A percentile compares a stretch with the other conserved stretches of the same genome.
phyloP scores from a whole-genome alignment of 1,140 invertebrate genomes.

The Drosophila lacteicornis region DNA sequence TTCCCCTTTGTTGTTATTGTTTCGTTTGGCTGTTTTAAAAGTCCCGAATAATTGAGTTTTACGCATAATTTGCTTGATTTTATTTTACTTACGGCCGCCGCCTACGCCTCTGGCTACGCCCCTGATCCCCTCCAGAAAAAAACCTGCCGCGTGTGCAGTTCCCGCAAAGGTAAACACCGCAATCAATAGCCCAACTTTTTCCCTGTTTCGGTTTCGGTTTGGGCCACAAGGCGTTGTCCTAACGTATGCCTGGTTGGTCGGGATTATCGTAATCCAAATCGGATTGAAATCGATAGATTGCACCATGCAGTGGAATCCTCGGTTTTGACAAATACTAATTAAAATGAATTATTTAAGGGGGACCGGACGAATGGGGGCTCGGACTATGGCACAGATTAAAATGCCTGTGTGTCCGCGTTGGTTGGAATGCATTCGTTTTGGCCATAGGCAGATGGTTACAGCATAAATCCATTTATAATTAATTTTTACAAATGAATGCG shows the following conservation, averaged over 20 bases:
- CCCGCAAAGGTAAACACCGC: slow-evolving; percentile 43
- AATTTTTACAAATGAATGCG: slow-evolving; percentile 59
- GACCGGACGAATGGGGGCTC: background rate
- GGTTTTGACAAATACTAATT: slow-evolving; percentile 59
- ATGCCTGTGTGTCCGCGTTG: slow-evolving; percentile 6
- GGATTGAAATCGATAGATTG: slow-evolving; percentile 32
- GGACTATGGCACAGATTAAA: slow-evolving; percentile 31
- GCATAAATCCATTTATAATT: slow-evolving; percentile 65
- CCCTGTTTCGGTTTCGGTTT: background rate
- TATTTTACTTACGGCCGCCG: slow-evolving; percentile 58
- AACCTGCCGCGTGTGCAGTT: slow-evolving; percentile 27
- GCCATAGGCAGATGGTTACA: slow-evolving; percentile 21
- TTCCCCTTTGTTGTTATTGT: slow-evolving; percentile 53
- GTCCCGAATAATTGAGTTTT: slow-evolving; percentile 72
- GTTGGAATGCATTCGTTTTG: slow-evolving; percentile 29
- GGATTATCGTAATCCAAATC: slow-evolving; percentile 48
- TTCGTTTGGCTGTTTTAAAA: slow-evolving; percentile 62
- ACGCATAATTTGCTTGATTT: slow-evolving; percentile 74
- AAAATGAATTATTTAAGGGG: slow-evolving; percentile 59
- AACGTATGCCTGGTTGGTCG: background rate
- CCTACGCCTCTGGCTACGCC: background rate
- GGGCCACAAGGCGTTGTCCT: background rate
- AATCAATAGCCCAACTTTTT: slow-evolving; percentile 34
- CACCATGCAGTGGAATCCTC: slow-evolving; percentile 12
- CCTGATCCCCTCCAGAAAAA: slow-evolving; percentile 27